A percentile compares a stretch with the other conserved stretches of the same genome.
Conservation (phyloP, 2,113 vertebrate species). For the Cyanoramphus novaezelandiae region DNA sequence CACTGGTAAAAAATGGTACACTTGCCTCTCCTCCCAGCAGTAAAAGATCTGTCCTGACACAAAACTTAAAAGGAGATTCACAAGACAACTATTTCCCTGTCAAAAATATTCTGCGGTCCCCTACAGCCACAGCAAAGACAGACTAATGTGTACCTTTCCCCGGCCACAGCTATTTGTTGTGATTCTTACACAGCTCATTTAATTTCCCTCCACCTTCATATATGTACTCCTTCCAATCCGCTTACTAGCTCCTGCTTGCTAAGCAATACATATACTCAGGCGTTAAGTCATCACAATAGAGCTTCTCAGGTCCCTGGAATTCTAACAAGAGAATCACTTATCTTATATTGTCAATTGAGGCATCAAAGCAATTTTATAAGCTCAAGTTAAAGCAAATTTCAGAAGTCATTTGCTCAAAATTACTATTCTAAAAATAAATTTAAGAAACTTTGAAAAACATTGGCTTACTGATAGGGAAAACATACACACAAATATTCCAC, state of each 20-base stretch:
- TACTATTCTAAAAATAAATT: neutral
- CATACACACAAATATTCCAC: neutral
- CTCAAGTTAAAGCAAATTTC: neutral
- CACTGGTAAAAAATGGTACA: neutral
- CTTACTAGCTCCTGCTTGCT: neutral
- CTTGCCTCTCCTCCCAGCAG: neutral
- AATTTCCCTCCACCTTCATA: neutral
- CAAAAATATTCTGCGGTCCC: neutral
- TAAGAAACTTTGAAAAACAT: neutral
- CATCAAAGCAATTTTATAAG: neutral
- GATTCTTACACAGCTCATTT: fast-evolving
- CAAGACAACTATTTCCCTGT: neutral
- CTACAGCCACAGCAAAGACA: neutral
- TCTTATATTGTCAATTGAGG: neutral
- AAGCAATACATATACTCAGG: neutral
- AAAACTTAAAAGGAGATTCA: neutral
- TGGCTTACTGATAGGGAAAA: neutral
- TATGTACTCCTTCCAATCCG: neutral
- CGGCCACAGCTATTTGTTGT: fast-evolving
- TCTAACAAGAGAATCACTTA: neutral
- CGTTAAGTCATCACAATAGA: neutral
- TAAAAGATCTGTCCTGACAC: neutral
- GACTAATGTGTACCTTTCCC: neutral
- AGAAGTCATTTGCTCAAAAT: neutral
- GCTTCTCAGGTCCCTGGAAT: neutral